phyloP scores from a whole-genome alignment of 1,140 invertebrate genomes.

The Anastrepha obliqua region DNA sequence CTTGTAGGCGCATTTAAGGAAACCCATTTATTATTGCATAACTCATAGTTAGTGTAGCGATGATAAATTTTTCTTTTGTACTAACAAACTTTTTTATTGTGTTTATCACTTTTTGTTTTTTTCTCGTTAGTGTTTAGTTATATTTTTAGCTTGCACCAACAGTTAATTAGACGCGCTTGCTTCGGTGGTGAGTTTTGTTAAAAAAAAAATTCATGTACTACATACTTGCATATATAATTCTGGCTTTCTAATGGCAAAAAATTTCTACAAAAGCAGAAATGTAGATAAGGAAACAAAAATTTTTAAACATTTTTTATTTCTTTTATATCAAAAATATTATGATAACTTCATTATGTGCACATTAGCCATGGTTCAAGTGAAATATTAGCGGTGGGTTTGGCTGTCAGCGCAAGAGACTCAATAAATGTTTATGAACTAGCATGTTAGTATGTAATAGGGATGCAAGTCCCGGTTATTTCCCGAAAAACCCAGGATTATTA shows the following conservation, averaged over 20 bases:
- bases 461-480: no score
- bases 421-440: not conserved
- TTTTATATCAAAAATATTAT: conserved; percentile 28
- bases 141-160: not conserved
- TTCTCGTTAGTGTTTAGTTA: not conserved
- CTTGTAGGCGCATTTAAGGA: conserved; percentile 31
- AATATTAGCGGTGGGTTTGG: not conserved
- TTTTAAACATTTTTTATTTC: not conserved
- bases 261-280: not conserved
- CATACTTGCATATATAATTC: not conserved
- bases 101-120: not conserved
- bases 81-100: not conserved
- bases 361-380: not conserved
- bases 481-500: no score
- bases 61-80: not conserved
- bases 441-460: no score
- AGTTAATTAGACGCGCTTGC: not conserved
- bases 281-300: not conserved
- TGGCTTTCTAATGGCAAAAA: not conserved
- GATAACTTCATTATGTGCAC: conserved; percentile 28
- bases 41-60: conserved; percentile 40
- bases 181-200: not conserved
- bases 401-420: not conserved
- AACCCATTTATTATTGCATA: conserved; percentile 36
- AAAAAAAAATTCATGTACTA: not conserved